Base-by-base conservation (phyloP, 2,888 invertebrate genomes). In the Drosophila seclusa region DNA sequence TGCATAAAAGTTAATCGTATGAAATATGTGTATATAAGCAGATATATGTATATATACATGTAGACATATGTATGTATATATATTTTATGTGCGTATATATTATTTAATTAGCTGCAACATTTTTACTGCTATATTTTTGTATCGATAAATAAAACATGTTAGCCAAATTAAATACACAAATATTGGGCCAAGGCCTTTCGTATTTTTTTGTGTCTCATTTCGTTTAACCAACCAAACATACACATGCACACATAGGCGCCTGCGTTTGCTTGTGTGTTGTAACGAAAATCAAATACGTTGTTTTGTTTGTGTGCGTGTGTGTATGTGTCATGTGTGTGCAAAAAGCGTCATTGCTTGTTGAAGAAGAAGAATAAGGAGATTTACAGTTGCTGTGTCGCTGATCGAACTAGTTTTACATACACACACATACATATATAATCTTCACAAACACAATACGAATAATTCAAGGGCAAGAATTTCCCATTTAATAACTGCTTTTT, bases 171-270 rank as follows among this genome's bases (percentile, higher is more conserved):
- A 16, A 5, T 24, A n/a, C 34, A 49, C 16, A 31, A 31, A 31
- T 60, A 50, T 50, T 61, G 52, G 61, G 61, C 61, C 61, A 61
- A 61, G 61, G 61, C 4, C 40, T 52, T 45, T 36, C 31, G 21
- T 61, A 45, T 32, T 55, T 36, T 45, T 11, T 13, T 16, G 24
- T 24, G 29, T 60, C 34, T 36, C 32, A 16, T n/a, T 34, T 49
- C 34, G 18, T 31, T 42, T 34, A 59, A 27, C 32, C 29, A 55
- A 38, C 16, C 27, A 29, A 27, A 27, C 38, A 29, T 1, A 21
- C 27, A 10, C 45, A 45, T 8, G 24, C 45, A 24, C 8, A 8
- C 4, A 45, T 8, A 24, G 45, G 24, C 21, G 16, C 24, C 45
- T 24, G 45, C 24, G 16, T 45, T 45, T 24, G 45, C 13, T 45